These are phyloP conservation scores for Bubo scandiacus DNA, from an alignment of 2,113 vertebrate species.

Conservation along the genomic window DNA sequence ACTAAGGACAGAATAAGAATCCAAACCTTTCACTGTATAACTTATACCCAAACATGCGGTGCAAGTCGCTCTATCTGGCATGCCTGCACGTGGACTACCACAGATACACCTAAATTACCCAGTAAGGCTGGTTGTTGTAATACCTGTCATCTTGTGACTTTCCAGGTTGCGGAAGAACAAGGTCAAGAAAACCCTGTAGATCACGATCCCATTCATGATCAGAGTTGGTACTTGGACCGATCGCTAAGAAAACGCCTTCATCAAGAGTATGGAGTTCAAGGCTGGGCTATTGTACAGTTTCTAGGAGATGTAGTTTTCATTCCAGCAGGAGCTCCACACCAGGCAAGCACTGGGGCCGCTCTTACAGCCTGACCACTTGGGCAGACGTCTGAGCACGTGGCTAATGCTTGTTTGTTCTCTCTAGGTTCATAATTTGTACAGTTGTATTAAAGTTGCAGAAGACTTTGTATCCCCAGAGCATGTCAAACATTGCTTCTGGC, in stretches of 20 bases:
- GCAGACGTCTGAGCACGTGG: background rate
- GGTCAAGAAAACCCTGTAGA: slow-evolving; percentile 81
- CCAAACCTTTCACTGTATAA: background rate
- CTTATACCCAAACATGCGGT: rapidly evolving
- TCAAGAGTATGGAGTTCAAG: slow-evolving; percentile 81
- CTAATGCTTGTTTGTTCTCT: slow-evolving; percentile 37
- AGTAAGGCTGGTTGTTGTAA: background rate
- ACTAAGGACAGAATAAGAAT: background rate
- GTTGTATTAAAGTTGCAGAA: slow-evolving; percentile 86
- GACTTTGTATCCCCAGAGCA: slow-evolving; percentile 86
- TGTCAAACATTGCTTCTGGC: slow-evolving; percentile 84
- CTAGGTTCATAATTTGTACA: slow-evolving; percentile 84
- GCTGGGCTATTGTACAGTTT: slow-evolving; percentile 85
- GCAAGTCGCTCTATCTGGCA: background rate
- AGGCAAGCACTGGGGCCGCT: slow-evolving; percentile 54
- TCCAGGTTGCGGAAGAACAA: slow-evolving; percentile 80
- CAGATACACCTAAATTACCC: rapidly evolving
- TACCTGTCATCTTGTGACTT: background rate
- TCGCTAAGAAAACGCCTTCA: slow-evolving; percentile 75
- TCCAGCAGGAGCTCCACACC: slow-evolving; percentile 82
- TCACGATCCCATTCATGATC: slow-evolving; percentile 82
- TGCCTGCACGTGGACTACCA: rapidly evolving
- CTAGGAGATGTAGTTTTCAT: slow-evolving; percentile 84
- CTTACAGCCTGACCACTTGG: background rate
- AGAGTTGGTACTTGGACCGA: slow-evolving; percentile 82